A percentile compares a stretch with the other conserved stretches of the same genome.
phyloP scores from a whole-genome alignment of 2,797 vertebrate species.

The Micropoecilia bifurca region DNA sequence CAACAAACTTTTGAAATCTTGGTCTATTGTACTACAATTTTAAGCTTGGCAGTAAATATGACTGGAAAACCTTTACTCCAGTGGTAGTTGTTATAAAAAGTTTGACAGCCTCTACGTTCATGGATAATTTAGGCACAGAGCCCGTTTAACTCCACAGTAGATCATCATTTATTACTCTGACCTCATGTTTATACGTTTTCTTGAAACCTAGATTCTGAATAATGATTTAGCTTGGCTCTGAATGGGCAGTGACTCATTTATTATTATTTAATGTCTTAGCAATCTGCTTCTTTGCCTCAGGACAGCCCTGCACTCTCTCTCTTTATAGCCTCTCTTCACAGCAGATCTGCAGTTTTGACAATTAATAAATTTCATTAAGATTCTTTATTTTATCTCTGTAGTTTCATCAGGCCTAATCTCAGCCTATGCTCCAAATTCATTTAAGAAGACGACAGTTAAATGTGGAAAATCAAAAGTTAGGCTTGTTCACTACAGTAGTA shows the following conservation, averaged over 20 bases:
- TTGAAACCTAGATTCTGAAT: neutral
- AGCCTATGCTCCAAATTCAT: slow-evolving; percentile 5
- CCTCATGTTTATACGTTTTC: neutral
- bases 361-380: neutral
- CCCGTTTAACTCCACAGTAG: neutral
- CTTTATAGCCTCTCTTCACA: slow-evolving; percentile 6
- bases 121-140: neutral
- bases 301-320: slow-evolving; percentile 44
- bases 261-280: slow-evolving; percentile 72
- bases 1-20: neutral
- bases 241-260: slow-evolving; percentile 56
- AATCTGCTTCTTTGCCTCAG: slow-evolving; percentile 74
- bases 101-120: neutral
- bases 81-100: neutral
- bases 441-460: slow-evolving; percentile 6
- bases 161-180: neutral
- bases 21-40: neutral
- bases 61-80: neutral
- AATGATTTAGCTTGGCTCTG: slow-evolving; percentile 10
- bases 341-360: slow-evolving; percentile 14
- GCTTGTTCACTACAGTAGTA: neutral
- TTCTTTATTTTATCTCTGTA: slow-evolving; percentile 1
- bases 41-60: neutral
- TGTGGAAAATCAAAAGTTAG: neutral
- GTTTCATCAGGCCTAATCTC: slow-evolving; percentile 10